Evolutionary conservation across 1,140 invertebrate genomes (phyloP).

Genomic region (Heliconius eleuchia): DNA sequence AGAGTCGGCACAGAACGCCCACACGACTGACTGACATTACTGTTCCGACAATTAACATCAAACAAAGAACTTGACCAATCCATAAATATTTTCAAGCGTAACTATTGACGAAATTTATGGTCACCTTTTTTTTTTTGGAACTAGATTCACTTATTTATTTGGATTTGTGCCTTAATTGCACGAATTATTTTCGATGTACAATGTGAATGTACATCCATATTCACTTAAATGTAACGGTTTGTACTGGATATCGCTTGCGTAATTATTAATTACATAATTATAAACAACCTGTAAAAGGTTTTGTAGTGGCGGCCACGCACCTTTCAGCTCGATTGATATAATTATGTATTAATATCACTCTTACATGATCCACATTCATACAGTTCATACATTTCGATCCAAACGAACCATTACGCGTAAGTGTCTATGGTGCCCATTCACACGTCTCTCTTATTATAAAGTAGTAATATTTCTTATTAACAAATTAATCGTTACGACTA

Average conservation of each 20-base stretch:
- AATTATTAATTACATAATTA: slow-evolving; percentile 47
- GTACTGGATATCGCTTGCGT: not conserved
- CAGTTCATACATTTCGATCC: not conserved
- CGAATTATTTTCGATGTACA: not conserved
- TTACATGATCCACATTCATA: slow-evolving; percentile 24
- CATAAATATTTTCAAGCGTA: slow-evolving; percentile 1
- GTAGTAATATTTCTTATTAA: not conserved
- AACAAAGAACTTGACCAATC: slow-evolving; percentile 14
- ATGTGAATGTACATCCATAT: not conserved
- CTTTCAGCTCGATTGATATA: slow-evolving; percentile 51
- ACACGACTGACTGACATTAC: slow-evolving; percentile 26
- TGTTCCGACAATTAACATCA: slow-evolving; percentile 28
- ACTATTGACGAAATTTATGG: not conserved
- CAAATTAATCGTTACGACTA: not conserved
- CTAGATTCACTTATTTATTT: not conserved
- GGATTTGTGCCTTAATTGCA: not conserved
- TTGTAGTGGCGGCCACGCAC: slow-evolving; percentile 74
- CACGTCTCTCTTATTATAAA: not conserved
- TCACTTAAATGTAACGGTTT: slow-evolving; percentile 19
- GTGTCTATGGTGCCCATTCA: slow-evolving; percentile 11
- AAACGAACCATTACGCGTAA: slow-evolving; percentile 24
- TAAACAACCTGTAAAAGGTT: slow-evolving; percentile 54
- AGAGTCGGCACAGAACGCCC: slow-evolving; percentile 52
- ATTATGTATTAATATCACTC: slow-evolving; percentile 43
- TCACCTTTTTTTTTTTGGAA: not conserved